Base-by-base conservation (phyloP, 1,140 invertebrate species). In the Pseudachorutes palmiensis region DNA sequence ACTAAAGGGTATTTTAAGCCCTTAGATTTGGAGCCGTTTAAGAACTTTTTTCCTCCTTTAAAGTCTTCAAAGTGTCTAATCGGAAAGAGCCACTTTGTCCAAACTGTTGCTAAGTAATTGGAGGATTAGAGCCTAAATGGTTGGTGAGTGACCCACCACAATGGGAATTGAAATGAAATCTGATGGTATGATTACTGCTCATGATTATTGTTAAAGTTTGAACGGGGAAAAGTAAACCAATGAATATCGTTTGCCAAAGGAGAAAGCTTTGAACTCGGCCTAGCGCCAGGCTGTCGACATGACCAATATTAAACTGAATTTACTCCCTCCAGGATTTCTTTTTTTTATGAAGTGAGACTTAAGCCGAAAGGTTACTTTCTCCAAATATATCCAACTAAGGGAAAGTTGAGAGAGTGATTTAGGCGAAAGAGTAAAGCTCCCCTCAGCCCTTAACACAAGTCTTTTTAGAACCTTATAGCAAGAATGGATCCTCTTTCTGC, bases 91-190 rank as follows among this genome's bases (percentile, higher is more conserved):
- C 9, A 19, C 9, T 9, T 45, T 45, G 9, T 9, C 36, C 19
- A 55, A 55, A 24, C 51, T 55, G 51, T 55, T 26, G 51, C 51
- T 19, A 55, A 55, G 36, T 45, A 45, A 55, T 16, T 55, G 51
- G 24, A 55, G 24, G 24, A 55, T 26, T 14, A 9, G 12, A 55
- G 24, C 9, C 9, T 14, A 24, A 55, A 24, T 55, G 24, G 5
- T 24, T 19, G 24, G 24, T 24, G 5, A 5, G 19, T 55, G 51
- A 55, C 3, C 51, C 12, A 26, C 51, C 24, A 26, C 24, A 24
- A 55, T 55, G 12, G 5, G 51, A 14, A 24, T 55, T 14, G 51
- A 55, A 24, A 14, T 12, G 51, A 55, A 55, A 55, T 16, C 12
- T 55, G 12, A 55, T 55, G 51, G 9, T 55, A 55, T 24, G 51